phyloP scores from a whole-genome alignment of 2,888 invertebrate species.

The Lymantria monacha region DNA sequence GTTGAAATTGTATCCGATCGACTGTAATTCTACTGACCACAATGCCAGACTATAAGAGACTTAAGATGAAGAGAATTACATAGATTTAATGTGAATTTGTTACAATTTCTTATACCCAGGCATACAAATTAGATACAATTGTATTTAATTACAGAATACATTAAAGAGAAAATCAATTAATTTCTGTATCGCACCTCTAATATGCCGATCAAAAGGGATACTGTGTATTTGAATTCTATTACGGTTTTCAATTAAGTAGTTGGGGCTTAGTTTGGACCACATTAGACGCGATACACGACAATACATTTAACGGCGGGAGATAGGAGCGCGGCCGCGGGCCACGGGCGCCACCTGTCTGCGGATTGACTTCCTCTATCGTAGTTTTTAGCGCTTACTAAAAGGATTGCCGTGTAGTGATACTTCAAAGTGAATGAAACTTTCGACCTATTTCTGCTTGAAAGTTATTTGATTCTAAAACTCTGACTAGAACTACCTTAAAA shows the following conservation, averaged over 20 bases:
- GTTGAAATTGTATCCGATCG: too few species aligned
- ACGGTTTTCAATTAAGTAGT: slow-evolving; percentile 79
- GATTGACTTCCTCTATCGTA: slow-evolving; percentile 65
- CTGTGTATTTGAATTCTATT: slow-evolving; percentile 71
- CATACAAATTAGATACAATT: slow-evolving; percentile 22
- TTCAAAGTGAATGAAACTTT: slow-evolving; percentile 48
- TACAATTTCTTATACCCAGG: too few species aligned
- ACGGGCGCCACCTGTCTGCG: slow-evolving; percentile 48
- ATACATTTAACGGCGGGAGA: slow-evolving; percentile 66
- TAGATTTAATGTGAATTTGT: too few species aligned
- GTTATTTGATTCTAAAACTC: neutral
- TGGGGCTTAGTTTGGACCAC: slow-evolving; percentile 71
- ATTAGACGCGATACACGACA: slow-evolving; percentile 72
- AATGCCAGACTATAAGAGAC: too few species aligned
- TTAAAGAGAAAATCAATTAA: slow-evolving; percentile 53
- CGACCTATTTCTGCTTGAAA: slow-evolving; percentile 19
- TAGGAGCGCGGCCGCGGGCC: slow-evolving; percentile 41
- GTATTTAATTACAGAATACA: slow-evolving; percentile 48
- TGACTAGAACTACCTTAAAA: too few species aligned
- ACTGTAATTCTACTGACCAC: too few species aligned
- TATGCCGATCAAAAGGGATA: slow-evolving; percentile 71
- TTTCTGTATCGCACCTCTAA: slow-evolving; percentile 54
- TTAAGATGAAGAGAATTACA: too few species aligned
- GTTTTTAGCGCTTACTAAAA: slow-evolving; percentile 75
- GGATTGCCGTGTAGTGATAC: slow-evolving; percentile 77